Percentiles rank a stretch among this genome's conserved stretches.
phyloP scores from a whole-genome alignment of 2,888 invertebrate genomes.

The Habroteleia sp. region DNA sequence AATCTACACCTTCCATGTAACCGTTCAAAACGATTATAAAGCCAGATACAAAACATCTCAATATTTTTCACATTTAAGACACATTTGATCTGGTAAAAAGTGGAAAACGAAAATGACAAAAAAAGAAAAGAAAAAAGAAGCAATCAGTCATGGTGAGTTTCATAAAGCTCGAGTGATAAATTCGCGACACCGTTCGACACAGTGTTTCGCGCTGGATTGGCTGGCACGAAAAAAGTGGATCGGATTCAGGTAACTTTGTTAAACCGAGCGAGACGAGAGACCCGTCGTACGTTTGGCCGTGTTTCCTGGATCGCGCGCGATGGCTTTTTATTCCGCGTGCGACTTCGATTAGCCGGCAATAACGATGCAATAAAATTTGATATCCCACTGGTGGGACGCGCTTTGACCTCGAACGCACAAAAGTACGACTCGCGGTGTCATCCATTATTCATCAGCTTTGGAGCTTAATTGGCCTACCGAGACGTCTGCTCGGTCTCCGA shows the following conservation, averaged over 20 bases:
- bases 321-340: constrained; percentile 69
- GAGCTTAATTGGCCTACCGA: constrained; percentile 73
- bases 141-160: constrained; percentile 33
- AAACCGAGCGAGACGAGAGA: constrained; percentile 27
- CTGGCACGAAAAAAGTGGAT: constrained; percentile 37
- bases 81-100: neutral
- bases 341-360: constrained; percentile 74
- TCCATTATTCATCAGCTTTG: constrained; percentile 73
- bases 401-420: constrained; percentile 61
- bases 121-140: neutral
- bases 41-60: no score
- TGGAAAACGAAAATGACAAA: neutral
- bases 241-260: constrained; percentile 34
- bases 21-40: no score
- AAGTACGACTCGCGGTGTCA: constrained; percentile 58
- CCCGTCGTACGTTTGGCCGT: constrained; percentile 19
- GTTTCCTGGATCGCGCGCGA: constrained; percentile 36
- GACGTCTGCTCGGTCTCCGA: constrained; percentile 55
- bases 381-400: constrained; percentile 65
- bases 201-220: constrained; percentile 39
- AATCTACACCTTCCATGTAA: no score
- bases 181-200: constrained; percentile 37
- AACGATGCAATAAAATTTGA: constrained; percentile 73
- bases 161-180: constrained; percentile 42
- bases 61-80: no score